phyloP scores from a whole-genome alignment of 2,888 invertebrate genomes.

The Tenthredo notha region DNA sequence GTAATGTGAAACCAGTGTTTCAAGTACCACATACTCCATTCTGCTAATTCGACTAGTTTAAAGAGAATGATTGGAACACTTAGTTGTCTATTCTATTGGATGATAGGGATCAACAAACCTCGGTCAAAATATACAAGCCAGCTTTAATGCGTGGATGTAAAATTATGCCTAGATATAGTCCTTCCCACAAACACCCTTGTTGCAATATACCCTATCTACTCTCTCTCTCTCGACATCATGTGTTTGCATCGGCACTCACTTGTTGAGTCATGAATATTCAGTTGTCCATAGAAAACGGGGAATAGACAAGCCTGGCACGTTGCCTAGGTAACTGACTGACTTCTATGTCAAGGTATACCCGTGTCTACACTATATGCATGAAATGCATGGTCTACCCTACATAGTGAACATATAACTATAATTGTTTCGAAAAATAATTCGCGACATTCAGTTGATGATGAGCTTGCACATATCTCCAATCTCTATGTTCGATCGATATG shows the following conservation, averaged over 20 bases:
- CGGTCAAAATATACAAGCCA: background rate
- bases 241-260: conserved; percentile 47
- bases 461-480: background rate
- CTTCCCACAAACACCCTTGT: conserved; percentile 33
- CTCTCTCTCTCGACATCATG: conserved; percentile 30
- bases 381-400: background rate
- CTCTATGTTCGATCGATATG: background rate
- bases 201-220: background rate
- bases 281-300: background rate
- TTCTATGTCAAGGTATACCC: background rate
- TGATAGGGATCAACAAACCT: conserved; percentile 14
- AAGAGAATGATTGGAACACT: background rate
- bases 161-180: conserved; percentile 29
- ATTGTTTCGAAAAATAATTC: background rate
- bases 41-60: background rate
- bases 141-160: conserved; percentile 1
- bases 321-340: conserved; percentile 22
- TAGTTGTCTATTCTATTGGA: conserved; percentile 27
- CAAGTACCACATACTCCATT: background rate
- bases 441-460: background rate
- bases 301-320: conserved; percentile 34
- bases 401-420: background rate
- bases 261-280: conserved; percentile 51
- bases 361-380: background rate
- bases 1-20: background rate